Evolutionary conservation across 2,888 invertebrate species (phyloP).

Genomic region (Drosophila percnosoma): DNA sequence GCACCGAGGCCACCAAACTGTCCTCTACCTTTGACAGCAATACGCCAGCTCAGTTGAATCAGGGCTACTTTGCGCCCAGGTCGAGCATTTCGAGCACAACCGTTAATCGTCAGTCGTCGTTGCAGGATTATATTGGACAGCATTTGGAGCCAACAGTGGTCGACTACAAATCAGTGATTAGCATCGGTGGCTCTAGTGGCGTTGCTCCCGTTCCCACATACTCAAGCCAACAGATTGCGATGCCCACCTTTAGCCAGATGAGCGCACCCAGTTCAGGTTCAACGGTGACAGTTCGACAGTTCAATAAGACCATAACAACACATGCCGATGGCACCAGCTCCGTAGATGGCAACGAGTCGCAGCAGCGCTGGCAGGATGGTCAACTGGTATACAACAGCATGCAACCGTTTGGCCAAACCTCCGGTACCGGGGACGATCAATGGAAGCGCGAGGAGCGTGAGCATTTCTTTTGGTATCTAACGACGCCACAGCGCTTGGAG

Average conservation of each 20-base stretch:
- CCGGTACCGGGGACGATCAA: slow-evolving; percentile 76
- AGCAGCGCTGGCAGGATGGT: slow-evolving; percentile 82
- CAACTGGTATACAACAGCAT: slow-evolving; percentile 78
- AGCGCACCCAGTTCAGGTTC: slow-evolving; percentile 58
- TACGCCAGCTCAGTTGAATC: slow-evolving; percentile 41
- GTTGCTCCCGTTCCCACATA: slow-evolving; percentile 7
- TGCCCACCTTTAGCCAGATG: slow-evolving; percentile 51
- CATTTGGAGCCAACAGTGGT: slow-evolving; percentile 79
- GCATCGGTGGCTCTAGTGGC: slow-evolving; percentile 49
- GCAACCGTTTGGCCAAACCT: slow-evolving; percentile 79
- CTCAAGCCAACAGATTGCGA: slow-evolving; percentile 17
- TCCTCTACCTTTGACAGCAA: slow-evolving; percentile 47
- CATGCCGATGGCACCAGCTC: slow-evolving; percentile 77
- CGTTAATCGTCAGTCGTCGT: slow-evolving; percentile 58
- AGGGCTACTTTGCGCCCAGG: slow-evolving; percentile 26
- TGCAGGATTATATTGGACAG: slow-evolving; percentile 77
- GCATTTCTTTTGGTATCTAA: slow-evolving; percentile 82
- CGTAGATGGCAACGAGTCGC: slow-evolving; percentile 77
- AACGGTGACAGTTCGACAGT: slow-evolving; percentile 73
- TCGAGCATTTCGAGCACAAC: slow-evolving; percentile 48
- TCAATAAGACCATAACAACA: slow-evolving; percentile 78
- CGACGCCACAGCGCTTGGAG: slow-evolving; percentile 70
- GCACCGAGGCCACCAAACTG: slow-evolving; percentile 77
- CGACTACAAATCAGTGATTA: slow-evolving; percentile 80
- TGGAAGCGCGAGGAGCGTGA: slow-evolving; percentile 84